A percentile compares a stretch with the other conserved stretches of the same genome.
These are phyloP conservation scores for Corythornis cristatus DNA, from an alignment of 2,113 vertebrate species.

Conservation along the genomic window DNA sequence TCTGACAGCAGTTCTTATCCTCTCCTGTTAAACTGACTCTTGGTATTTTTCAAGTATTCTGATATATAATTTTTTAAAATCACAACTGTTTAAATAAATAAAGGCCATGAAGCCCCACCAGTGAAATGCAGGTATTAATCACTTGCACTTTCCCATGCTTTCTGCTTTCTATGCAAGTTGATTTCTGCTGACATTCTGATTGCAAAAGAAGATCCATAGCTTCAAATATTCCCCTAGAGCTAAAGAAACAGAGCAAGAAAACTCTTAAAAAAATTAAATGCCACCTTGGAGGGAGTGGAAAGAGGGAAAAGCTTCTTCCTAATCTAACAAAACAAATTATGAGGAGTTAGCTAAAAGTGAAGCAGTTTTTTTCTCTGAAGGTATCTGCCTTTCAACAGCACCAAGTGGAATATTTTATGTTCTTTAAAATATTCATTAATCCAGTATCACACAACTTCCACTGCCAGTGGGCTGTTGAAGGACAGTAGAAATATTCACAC, in stretches of 20 bases:
- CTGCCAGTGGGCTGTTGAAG: background rate
- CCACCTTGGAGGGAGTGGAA: background rate
- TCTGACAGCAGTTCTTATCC: background rate
- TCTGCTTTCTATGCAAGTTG: background rate
- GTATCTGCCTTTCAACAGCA: background rate
- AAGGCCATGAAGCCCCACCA: background rate
- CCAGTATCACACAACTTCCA: background rate
- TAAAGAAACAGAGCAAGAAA: background rate
- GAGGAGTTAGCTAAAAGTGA: background rate
- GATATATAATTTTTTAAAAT: background rate
- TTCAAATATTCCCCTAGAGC: conserved; percentile 14
- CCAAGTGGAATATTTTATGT: background rate
- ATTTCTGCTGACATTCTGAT: conserved; percentile 8
- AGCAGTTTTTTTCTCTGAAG: background rate
- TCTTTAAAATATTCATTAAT: conserved; percentile 11
- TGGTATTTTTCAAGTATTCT: background rate
- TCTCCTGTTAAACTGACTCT: background rate
- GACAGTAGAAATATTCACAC: background rate
- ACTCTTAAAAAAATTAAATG: background rate
- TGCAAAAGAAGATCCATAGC: background rate
- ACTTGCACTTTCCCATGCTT: background rate
- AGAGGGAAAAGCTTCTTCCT: background rate
- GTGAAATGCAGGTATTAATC: conserved; percentile 7
- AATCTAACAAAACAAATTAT: background rate
- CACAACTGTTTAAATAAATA: background rate